Evolutionary conservation across 1,140 invertebrate species (phyloP).

Genomic region (Drosophila pallidifrons): DNA sequence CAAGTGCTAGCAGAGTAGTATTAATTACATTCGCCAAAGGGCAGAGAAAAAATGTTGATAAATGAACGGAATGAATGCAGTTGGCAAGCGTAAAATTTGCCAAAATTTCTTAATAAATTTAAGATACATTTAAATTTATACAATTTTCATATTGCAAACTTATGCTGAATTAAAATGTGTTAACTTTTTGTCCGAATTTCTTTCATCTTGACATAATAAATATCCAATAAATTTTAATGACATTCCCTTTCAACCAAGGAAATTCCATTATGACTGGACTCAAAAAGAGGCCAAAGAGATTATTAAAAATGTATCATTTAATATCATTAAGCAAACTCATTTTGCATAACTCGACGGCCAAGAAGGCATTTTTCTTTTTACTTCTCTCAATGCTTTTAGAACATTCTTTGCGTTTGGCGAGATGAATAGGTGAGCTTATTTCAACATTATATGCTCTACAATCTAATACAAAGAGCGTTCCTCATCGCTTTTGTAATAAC

Average conservation of each 20-base stretch:
- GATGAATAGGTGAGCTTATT: not conserved
- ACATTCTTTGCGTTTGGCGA: not conserved
- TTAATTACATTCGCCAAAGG: slow-evolving; percentile 40
- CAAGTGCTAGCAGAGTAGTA: slow-evolving; percentile 5
- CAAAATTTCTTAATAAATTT: not conserved
- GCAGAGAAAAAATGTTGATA: slow-evolving; percentile 25
- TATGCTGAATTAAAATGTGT: not conserved
- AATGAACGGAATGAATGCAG: not conserved
- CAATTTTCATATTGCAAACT: not conserved
- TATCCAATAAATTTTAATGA: slow-evolving; percentile 46
- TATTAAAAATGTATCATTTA: slow-evolving; percentile 45
- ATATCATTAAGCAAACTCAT: slow-evolving; percentile 32
- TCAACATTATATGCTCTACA: not conserved
- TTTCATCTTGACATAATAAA: slow-evolving; percentile 14
- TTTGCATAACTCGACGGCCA: slow-evolving; percentile 14
- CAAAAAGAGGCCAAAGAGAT: not conserved
- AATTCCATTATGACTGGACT: not conserved
- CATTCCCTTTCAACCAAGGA: not conserved
- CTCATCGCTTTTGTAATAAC: not conserved
- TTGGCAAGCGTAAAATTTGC: not conserved
- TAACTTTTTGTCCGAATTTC: not conserved
- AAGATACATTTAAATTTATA: not conserved
- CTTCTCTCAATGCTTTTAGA: not conserved
- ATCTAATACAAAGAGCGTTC: not conserved
- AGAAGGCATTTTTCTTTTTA: not conserved